Evolutionary conservation across 2,797 vertebrate species (phyloP), one percentile per base, ranked within the genome.

Genomic region (Enteromius unitaeniatus): DNA sequence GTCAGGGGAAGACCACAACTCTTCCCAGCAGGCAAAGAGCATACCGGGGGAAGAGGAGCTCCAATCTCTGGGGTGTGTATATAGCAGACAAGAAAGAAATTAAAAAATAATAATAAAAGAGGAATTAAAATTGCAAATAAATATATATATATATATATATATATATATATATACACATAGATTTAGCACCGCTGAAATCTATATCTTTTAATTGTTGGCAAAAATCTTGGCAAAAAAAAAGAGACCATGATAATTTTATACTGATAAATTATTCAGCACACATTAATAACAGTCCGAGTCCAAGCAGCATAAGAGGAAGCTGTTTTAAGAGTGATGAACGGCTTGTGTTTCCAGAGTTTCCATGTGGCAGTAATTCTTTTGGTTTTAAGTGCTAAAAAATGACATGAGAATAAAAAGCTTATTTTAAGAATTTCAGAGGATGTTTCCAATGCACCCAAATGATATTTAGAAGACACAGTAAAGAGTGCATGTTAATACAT

Each of bases 171-270:
- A 37, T 37, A 37, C 6, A 37, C 6, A 37, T 37, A 9, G 93
- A 94, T 95, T 91, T 93, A 89, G 89, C 90, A 93, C 92, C 88
- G 89, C 92, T 93, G 93, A 95, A 94, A 94, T 95, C 92, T 94
- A 91, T 93, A 93, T 92, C 92, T 90, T 95, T 95, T 95, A 95
- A 95, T 94, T 95, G 93, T 93, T 93, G 93, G 93, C 93, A 94
- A 94, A 95, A 94, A 94, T 94, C 92, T 93, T 91, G 93, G 72
- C 14, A 45, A 45, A 42, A 42, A 87, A 86, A 84, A 79, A 82
- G 86, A 87, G 93, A 93, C 91, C 93, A 94, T 94, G 93, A 93
- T 95, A 95, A 95, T 95, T 95, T 95, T 95, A 94, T 92, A 91
- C 93, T 92, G 91, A 92, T 95, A 89, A 95, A 95, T 95, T 92